Base-by-base conservation (phyloP, 2,797 vertebrate genomes). In the Sphaeramia orbicularis region DNA sequence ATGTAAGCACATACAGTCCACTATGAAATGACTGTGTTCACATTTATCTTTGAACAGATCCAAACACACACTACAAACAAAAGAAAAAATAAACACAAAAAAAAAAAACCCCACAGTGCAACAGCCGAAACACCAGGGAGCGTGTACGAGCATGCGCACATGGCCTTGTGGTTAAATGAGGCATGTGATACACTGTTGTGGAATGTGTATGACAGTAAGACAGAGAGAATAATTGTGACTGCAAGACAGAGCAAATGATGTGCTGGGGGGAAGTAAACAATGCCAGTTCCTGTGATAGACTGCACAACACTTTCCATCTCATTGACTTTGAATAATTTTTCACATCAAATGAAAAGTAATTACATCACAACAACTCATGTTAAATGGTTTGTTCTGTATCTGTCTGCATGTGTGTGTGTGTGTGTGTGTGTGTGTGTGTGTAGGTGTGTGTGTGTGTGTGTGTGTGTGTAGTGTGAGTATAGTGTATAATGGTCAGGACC, bases 271-370 rank as follows among this genome's bases (percentile, higher is more conserved):
- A 91, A 90, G 87, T 91, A 92, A 91, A 91, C 89, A 90, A 88
- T 83, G 88, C 82, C 82, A 84, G 81, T 91, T 87, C 81, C 84
- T 87, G 83, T 92, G 86, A 90, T 84, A 83, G 88, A 90, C 88
- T 83, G 81, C 79, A 67, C 32, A 89, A 91, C 87, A 89, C 91
- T 91, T 88, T 91, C 84, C 88, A 63, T 86, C 91, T 91, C 91
- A 91, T 91, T 89, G 88, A 86, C 80, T 91, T 84, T 91, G 87
- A 91, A 91, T 91, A 82, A 90, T 90, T 91, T 87, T 86, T 84
- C 86, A 89, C 84, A 91, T 92, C 88, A 89, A 86, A 90, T 89
- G 83, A 86, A 89, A 89, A 89, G 81, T 89, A 92, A 91, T 91
- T 89, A 91, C 82, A 85, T 85, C 84, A 90, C 84, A 88, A 72